These are phyloP conservation scores for Cylindroiulus punctatus DNA, from an alignment of 2,888 invertebrate genomes.

Conservation along the genomic window DNA sequence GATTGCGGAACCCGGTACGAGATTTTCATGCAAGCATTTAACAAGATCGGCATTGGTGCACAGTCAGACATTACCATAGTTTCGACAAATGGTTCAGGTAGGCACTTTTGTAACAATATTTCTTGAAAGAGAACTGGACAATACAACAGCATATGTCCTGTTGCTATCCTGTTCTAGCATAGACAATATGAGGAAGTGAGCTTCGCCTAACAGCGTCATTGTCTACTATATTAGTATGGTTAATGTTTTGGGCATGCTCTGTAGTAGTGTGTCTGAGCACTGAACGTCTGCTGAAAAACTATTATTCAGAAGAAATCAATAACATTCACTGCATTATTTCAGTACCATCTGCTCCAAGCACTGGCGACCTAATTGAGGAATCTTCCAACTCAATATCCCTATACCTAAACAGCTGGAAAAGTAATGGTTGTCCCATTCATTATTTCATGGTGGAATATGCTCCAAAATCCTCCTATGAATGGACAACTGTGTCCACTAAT, in stretches of 20 bases:
- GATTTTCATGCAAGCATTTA: conserved; percentile 53
- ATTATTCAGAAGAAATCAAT: not conserved
- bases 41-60: conserved; percentile 55
- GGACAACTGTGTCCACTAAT: conserved; percentile 59
- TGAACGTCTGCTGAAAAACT: too few species aligned
- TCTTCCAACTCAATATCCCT: conserved; percentile 72
- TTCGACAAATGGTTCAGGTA: conserved; percentile 56
- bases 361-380: conserved; percentile 56
- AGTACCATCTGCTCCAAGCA: conserved; percentile 57
- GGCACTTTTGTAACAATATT: too few species aligned
- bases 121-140: too few species aligned
- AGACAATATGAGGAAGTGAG: too few species aligned
- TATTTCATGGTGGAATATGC: conserved; percentile 61
- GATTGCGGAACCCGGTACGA: conserved; percentile 56
- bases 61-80: conserved; percentile 36
- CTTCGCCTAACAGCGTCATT: too few species aligned
- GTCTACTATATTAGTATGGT: too few species aligned
- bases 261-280: too few species aligned
- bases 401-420: conserved; percentile 64
- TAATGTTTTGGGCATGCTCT: too few species aligned
- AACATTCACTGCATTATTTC: not conserved
- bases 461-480: conserved; percentile 58
- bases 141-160: too few species aligned
- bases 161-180: too few species aligned
- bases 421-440: conserved; percentile 65